These are phyloP conservation scores for Ganaspis brasiliensis DNA, from an alignment of 2,888 invertebrate genomes.

Conservation along the genomic window DNA sequence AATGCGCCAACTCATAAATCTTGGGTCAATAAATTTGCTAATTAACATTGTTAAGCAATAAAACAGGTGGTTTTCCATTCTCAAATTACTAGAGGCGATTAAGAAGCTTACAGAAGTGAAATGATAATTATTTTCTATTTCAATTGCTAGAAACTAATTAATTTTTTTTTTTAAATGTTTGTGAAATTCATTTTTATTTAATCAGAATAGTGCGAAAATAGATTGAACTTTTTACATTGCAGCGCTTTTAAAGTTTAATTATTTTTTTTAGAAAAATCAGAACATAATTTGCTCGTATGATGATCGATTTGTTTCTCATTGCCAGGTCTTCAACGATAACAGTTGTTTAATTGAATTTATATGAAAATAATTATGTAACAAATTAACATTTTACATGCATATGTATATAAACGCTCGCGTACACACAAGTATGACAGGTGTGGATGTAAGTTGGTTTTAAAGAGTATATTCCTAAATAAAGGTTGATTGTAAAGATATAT, in stretches of 20 bases:
- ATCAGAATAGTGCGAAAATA: not conserved
- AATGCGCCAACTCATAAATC: not conserved
- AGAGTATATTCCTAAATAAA: constrained; percentile 73
- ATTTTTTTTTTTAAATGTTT: not conserved
- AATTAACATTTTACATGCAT: constrained; percentile 36
- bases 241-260: constrained; percentile 42
- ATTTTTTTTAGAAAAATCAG: constrained; percentile 50
- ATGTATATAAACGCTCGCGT: constrained; percentile 35
- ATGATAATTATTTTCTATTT: not conserved
- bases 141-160: not conserved
- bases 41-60: constrained; percentile 8
- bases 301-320: constrained; percentile 11
- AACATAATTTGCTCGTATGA: constrained; percentile 34
- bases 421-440: constrained; percentile 46
- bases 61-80: constrained; percentile 1
- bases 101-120: not conserved
- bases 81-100: not conserved
- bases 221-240: constrained; percentile 31
- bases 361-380: constrained; percentile 1
- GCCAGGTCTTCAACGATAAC: constrained; percentile 16
- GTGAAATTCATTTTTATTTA: not conserved
- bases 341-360: constrained; percentile 9
- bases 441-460: constrained; percentile 65
- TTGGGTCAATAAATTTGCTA: constrained; percentile 9
- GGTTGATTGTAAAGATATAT: constrained; percentile 65